Evolutionary conservation across 2,113 vertebrate genomes (phyloP), one percentile per base, ranked within the genome.

Genomic region (Eulemur rufifrons): DNA sequence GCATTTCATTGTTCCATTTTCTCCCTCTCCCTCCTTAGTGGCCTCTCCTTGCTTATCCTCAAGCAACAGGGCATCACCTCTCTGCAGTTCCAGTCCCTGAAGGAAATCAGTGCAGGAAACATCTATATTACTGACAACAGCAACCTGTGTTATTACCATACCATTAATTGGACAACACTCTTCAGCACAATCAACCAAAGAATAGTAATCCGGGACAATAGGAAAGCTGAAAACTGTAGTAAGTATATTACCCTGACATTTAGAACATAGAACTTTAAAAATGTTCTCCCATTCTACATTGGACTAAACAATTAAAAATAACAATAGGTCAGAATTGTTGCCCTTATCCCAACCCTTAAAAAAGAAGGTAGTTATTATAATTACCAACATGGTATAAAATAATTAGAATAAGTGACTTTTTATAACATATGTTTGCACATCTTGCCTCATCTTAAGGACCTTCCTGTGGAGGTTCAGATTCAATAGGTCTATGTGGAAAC

Each of bases 111-210:
- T 21, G 99, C 99, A 0, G 99, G 99, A 64, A 99, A 99, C 59
- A 99, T 99, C 97, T 99, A 99, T 95, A 99, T 99, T 66, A 99
- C 99, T 5, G 99, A 99, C 98, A 99, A 99, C 98, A 99, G 98
- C 98, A 99, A 99, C 90, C 92, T 99, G 25, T 99, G 99, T 97
- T 99, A 99, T 98, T 99, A 99, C 98, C 99, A 99, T 97, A 99
- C 99, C 0, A 99, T 99, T 97, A 99, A 99, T 97, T 99, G 99
- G 99, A 99, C 98, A 7, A 98, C 98, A 27, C 99, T 99, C 29
- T 99, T 99, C 98, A 99, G 99, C 68, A 99, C 99, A 1, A 86
- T 98, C 80, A 99, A 98, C 94, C 99, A 99, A 89, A 99, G 99
- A 96, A 99, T 99, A 0, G 98, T 99, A 89, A 99, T 99, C 94